phyloP scores from a whole-genome alignment of 2,888 invertebrate genomes.

The Tiliacea aurago region DNA sequence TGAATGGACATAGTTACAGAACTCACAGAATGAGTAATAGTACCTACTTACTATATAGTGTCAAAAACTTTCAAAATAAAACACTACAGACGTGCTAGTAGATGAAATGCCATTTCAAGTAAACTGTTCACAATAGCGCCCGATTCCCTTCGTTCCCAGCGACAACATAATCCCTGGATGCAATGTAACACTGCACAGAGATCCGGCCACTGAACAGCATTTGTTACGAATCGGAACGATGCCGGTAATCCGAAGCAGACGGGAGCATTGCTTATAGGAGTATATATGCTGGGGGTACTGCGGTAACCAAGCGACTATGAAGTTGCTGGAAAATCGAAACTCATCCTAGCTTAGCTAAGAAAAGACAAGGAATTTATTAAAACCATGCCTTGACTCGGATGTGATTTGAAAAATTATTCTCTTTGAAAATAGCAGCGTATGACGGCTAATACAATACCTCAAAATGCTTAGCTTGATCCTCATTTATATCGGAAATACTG shows the following conservation, averaged over 20 bases:
- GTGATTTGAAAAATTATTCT: background rate
- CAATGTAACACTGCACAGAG: constrained; percentile 3
- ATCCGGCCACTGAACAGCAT: constrained; percentile 20
- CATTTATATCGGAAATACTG: too few species aligned
- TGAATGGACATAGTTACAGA: background rate
- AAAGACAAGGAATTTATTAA: background rate
- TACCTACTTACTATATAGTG: background rate
- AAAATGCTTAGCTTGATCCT: too few species aligned
- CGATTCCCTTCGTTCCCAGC: background rate
- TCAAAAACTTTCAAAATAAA: background rate
- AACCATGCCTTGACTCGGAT: background rate
- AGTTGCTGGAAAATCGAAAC: background rate
- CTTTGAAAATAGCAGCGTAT: background rate
- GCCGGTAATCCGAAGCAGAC: constrained; percentile 10
- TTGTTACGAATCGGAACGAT: constrained; percentile 3
- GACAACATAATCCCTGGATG: constrained; percentile 11
- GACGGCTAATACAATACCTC: too few species aligned
- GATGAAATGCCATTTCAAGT: background rate
- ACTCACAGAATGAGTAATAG: too few species aligned
- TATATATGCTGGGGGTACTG: too few species aligned
- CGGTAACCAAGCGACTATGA: background rate
- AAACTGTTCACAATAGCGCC: background rate
- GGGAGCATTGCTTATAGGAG: background rate
- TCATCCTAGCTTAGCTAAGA: background rate
- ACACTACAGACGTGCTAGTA: background rate